phyloP scores from a whole-genome alignment of 2,797 vertebrate species.

The Ciconia nigra region DNA sequence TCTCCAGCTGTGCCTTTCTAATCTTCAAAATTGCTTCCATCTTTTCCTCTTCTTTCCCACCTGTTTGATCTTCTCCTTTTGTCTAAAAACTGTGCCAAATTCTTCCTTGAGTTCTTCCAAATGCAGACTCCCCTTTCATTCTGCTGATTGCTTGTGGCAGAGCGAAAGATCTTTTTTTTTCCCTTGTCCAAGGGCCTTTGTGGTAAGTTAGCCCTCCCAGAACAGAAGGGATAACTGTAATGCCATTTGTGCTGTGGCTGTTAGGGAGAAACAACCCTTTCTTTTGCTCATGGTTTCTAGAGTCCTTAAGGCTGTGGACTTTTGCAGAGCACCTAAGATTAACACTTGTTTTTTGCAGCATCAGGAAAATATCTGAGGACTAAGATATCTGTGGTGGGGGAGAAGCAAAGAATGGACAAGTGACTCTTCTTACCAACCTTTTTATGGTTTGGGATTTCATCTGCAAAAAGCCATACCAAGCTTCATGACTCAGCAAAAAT shows the following conservation, averaged over 20 bases:
- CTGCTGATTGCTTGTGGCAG: neutral
- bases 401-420: neutral
- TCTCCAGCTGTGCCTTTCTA: neutral
- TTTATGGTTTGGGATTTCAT: neutral
- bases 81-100: neutral
- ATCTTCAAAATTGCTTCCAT: neutral
- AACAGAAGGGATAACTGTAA: neutral
- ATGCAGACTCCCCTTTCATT: neutral
- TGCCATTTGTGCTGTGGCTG: neutral
- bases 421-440: neutral
- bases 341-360: neutral
- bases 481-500: neutral
- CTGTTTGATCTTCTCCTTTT: neutral
- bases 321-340: neutral
- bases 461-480: neutral
- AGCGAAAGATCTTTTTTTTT: neutral
- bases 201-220: neutral
- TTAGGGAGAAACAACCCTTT: rapidly evolving
- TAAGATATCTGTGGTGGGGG: neutral
- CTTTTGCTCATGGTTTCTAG: neutral
- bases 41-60: neutral
- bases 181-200: neutral
- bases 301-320: neutral
- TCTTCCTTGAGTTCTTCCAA: neutral
- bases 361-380: neutral